Base-by-base conservation (phyloP, 1,140 invertebrate genomes). In the Pogonomyrmex californicus region DNA sequence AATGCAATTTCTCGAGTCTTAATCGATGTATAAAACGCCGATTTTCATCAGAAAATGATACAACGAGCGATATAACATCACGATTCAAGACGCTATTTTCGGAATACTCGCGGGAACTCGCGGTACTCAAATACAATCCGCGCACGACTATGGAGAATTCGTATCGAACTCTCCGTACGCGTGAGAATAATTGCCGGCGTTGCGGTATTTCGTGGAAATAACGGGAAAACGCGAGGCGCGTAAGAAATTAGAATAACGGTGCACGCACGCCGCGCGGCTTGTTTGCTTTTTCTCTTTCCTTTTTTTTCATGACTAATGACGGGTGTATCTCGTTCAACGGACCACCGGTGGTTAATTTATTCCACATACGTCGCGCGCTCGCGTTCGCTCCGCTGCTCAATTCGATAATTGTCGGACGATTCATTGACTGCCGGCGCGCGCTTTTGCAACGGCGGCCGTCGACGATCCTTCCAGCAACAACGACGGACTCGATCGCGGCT, bases 381-480 rank as follows among this genome's bases (percentile, higher is more conserved):
- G 71, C 73, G 71, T n/a, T 60, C 77, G 81, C 66, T 73, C 75
- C 87, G 85, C n/a, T 63, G 81, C 33, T 62, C 89, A 87, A 91
- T 91, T 91, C 85, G 86, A 89, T 91, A 91, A 91, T 75, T 77
- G 87, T 77, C 78, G 85, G 62, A 65, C 86, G 89, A 91, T 85
- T 79, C 70, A 79, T 77, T 86, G 77, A 90, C 83, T 47, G 41
- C 71, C 44, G 23, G 51, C 36, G 73, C 51, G 73, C 81, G 85
- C 87, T 79, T 63, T 86, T 78, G 51, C 62, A 44, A 38, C 71
- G n/a, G 54, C 71, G n/a, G 54, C 51, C 86, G 76, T 33, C 62
- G 49, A 54, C 70, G 76, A 76, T 86, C 77, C 73, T 85, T 58
- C 65, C 65, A 62, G 60, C 44, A 4, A 41, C 38, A 6, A 36